Evolutionary conservation across 1,140 invertebrate species (phyloP).

Genomic region (Belonocnema kinseyi): DNA sequence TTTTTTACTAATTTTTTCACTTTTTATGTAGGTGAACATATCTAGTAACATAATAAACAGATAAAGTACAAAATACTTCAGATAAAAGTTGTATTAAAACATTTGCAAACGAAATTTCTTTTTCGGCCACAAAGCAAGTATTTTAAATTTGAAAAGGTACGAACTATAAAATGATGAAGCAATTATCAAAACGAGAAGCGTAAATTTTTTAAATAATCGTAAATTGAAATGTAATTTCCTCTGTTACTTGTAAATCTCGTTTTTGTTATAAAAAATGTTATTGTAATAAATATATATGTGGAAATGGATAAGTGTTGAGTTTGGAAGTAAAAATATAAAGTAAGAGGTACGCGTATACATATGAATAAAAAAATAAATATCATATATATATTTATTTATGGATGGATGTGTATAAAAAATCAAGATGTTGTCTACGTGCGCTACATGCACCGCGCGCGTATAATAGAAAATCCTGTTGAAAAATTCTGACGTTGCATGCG

Average conservation of each 20-base stretch:
- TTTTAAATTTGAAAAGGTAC: too few species aligned
- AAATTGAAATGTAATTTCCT: background rate
- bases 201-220: too few species aligned
- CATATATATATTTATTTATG: conserved; percentile 41
- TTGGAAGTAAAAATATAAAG: conserved; percentile 42
- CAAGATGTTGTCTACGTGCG: conserved; percentile 40
- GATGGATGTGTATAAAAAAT: conserved; percentile 38
- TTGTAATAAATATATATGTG: conserved; percentile 51
- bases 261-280: conserved; percentile 40
- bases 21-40: too few species aligned
- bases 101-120: too few species aligned
- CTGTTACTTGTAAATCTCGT: conserved; percentile 29
- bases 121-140: too few species aligned
- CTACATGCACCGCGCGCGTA: background rate
- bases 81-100: too few species aligned
- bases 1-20: too few species aligned
- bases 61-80: too few species aligned
- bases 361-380: conserved; percentile 22
- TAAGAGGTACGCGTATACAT: conserved; percentile 37
- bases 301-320: conserved; percentile 57
- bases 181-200: too few species aligned
- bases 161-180: too few species aligned
- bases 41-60: too few species aligned
- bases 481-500: background rate
- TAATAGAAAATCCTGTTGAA: conserved; percentile 12